Evolutionary conservation across 2,113 vertebrate genomes (phyloP), one percentile per base, ranked within the genome.

Genomic region (Thermophis baileyi): DNA sequence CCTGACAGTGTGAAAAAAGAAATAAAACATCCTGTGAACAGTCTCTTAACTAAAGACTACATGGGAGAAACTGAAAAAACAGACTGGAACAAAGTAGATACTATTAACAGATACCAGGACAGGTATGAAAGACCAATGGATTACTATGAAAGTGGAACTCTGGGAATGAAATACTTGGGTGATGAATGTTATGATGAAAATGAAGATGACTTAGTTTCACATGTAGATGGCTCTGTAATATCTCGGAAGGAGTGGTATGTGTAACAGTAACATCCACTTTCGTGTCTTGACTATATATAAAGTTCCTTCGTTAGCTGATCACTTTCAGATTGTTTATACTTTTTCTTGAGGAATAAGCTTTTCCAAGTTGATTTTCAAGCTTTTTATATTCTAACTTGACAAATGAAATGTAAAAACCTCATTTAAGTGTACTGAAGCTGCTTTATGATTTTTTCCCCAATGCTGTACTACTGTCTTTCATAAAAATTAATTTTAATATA

Each of bases 191-290:
- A 98, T 8, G 98, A 99, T 95, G 96, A 98, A 97, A 96, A 98
- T 96, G 99, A 99, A 98, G 98, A 99, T 97, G 99, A 99, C 96
- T 99, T 99, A 91, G 99, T 99, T 96, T 99, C 99, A 95, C 99
- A 99, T 97, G 97, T 99, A 98, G 99, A 99, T 94, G 99, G 99
- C 74, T 99, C 99, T 8, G 99, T 99, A 96, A 99, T 99, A 97
- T 99, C 99, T 93, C 98, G 99, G 96, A 98, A 98, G 96, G 99
- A 99, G 98, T 99, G 99, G 99, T 99, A 99, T 96, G 99, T 99
- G 96, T 99, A 98, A 98, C 96, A 93, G 85, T 81, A 81, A 81
- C 74, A 44, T 81, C 95, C 96, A 95, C 98, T 96, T 93, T 90
- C 93, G 95, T 95, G 97, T 96, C 92, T 95, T 96, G 94, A 95